Evolutionary conservation across 2,888 invertebrate species (phyloP).

Genomic region (Anticlea derivata): DNA sequence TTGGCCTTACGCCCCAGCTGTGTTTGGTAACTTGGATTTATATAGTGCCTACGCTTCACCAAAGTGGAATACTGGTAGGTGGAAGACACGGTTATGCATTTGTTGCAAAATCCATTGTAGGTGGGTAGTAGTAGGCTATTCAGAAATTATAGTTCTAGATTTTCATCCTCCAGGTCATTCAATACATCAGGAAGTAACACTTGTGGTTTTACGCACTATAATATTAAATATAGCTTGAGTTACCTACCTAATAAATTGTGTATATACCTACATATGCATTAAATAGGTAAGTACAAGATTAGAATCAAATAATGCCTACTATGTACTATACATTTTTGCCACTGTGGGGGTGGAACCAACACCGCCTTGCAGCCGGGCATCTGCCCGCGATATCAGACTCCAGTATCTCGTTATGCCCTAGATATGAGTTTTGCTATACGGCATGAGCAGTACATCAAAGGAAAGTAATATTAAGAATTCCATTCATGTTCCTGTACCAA

Average conservation of each 20-base stretch:
- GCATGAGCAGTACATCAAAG: no score
- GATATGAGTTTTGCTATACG: no score
- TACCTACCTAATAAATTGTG: background rate
- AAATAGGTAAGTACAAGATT: no score
- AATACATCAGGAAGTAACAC: conserved; percentile 11
- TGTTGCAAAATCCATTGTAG: conserved; percentile 1
- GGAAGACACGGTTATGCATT: background rate
- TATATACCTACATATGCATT: no score
- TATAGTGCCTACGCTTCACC: conserved; percentile 21
- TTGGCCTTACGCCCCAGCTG: conserved; percentile 50
- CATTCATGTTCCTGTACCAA: no score
- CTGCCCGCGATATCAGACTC: no score
- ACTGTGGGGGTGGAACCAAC: no score
- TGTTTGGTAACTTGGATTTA: conserved; percentile 32
- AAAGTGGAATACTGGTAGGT: background rate
- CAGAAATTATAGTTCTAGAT: background rate
- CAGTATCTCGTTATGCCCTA: no score
- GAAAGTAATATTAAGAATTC: no score
- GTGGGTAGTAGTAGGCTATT: background rate
- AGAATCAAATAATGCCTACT: no score
- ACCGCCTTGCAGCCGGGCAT: no score
- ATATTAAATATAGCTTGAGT: background rate
- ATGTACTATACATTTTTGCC: no score
- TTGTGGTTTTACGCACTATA: conserved; percentile 4
- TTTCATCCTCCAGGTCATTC: background rate